Conservation (phyloP, 1,140 invertebrate species). For the Campoletis sonorensis region DNA sequence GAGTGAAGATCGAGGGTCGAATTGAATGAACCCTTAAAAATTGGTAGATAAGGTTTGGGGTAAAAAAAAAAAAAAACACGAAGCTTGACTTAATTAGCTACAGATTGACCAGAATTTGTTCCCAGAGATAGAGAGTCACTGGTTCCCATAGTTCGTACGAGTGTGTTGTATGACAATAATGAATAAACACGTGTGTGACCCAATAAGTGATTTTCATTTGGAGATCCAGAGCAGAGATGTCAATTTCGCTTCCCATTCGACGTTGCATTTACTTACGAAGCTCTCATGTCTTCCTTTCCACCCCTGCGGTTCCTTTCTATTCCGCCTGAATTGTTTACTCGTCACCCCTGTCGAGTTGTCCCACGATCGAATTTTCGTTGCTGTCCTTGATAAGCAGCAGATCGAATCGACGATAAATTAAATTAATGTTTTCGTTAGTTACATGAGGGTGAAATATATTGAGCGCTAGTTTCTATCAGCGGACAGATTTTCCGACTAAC, state of each 20-base stretch:
- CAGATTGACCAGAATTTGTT: neutral
- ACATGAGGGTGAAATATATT: too few species aligned
- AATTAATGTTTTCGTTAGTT: neutral
- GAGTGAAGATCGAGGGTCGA: too few species aligned
- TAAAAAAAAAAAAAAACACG: too few species aligned
- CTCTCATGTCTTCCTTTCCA: neutral
- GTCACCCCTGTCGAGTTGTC: neutral
- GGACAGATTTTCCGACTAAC: too few species aligned
- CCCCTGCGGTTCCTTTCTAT: neutral
- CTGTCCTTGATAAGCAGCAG: neutral
- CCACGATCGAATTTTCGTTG: neutral
- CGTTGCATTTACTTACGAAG: neutral
- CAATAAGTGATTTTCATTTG: neutral
- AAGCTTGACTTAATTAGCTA: too few species aligned
- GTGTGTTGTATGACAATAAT: slow-evolving; percentile 67
- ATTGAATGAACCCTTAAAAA: too few species aligned
- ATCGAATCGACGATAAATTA: neutral
- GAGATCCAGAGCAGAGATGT: neutral
- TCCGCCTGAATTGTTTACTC: neutral
- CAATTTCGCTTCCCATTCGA: neutral
- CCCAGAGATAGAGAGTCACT: neutral
- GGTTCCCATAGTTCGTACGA: neutral
- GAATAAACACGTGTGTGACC: slow-evolving; percentile 63
- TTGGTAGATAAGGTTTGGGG: too few species aligned
- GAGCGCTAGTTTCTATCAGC: too few species aligned